Base-by-base conservation (phyloP, 2,113 vertebrate species). In the Amblyopsis rosae region DNA sequence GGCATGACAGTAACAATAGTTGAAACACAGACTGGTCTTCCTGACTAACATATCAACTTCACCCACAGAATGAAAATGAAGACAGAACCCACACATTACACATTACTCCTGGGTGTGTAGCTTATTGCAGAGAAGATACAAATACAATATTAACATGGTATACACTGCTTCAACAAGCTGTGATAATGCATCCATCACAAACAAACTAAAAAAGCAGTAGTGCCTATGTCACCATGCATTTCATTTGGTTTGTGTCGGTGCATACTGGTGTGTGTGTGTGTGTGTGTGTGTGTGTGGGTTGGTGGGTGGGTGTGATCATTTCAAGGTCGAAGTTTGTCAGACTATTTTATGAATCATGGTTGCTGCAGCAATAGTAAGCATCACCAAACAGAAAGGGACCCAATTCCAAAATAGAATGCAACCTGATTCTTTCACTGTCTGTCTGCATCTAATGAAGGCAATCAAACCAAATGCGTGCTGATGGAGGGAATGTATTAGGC, bases 311-410 rank as follows among this genome's bases (percentile, higher is more conserved):
- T 49, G 67, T 64, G 64, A 63, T 66, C 17, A n/a, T 10, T 70
- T 54, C 59, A 74, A 67, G 70, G 72, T 50, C 75, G 47, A 72
- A 63, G 46, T 63, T 59, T 59, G 50, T 93, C 92, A 84, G 89
- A 92, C 86, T 96, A 95, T 84, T 94, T 94, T 55, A 77, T 92
- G 86, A 94, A 95, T 73, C 87, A 95, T 76, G 92, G 92, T 87
- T 92, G 84, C 17, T 94, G 95, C 89, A 94, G 94, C 91, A 94
- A 94, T 92, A 93, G 85, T 94, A 94, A 90, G 92, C 91, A 63
- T 75, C 67, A 61, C 47, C 61, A 65, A 72, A 78, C 69, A 73
- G 69, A 87, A 84, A 86, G 77, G 33, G 61, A 76, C 67, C 11
- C 19, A 4, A 47, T 70, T 75, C 78, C 33, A 70, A 85, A 88